These are phyloP conservation scores for Halcyon chelicuti DNA, from an alignment of 2,797 vertebrate species.

Conservation along the genomic window DNA sequence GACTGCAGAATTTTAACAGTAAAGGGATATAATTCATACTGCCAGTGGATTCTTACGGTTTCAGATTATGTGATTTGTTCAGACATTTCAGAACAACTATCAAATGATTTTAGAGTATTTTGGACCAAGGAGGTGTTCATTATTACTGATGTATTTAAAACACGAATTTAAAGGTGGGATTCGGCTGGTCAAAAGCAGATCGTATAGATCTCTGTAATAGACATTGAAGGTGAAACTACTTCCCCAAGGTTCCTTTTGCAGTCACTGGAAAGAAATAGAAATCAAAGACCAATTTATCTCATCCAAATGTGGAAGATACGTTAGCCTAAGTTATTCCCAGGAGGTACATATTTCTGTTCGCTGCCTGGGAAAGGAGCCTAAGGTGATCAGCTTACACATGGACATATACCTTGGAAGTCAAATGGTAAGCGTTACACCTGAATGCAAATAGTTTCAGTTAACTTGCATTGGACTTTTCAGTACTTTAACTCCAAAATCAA, in stretches of 20 bases:
- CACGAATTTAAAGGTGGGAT: fast-evolving
- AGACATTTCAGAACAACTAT: not conserved
- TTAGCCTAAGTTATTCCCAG: not conserved
- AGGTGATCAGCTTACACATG: not conserved
- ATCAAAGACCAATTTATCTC: not conserved
- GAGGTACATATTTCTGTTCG: not conserved
- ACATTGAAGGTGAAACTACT: not conserved
- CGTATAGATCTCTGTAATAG: not conserved
- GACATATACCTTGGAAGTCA: not conserved
- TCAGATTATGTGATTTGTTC: not conserved
- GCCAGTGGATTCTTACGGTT: not conserved
- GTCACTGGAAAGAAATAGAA: not conserved
- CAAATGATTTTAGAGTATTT: not conserved
- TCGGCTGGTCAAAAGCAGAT: not conserved
- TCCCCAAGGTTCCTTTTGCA: not conserved
- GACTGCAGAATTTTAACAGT: not conserved
- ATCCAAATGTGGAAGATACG: not conserved
- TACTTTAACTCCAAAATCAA: not conserved
- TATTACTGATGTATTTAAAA: not conserved
- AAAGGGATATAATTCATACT: not conserved
- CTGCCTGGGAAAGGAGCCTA: not conserved
- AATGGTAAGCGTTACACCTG: not conserved
- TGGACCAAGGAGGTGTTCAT: not conserved
- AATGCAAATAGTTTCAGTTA: not conserved
- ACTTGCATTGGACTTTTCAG: not conserved